Percentiles rank a stretch among this genome's conserved stretches.
Conservation (phyloP, 2,888 invertebrate genomes). For the Oegoconia quadripuncta region DNA sequence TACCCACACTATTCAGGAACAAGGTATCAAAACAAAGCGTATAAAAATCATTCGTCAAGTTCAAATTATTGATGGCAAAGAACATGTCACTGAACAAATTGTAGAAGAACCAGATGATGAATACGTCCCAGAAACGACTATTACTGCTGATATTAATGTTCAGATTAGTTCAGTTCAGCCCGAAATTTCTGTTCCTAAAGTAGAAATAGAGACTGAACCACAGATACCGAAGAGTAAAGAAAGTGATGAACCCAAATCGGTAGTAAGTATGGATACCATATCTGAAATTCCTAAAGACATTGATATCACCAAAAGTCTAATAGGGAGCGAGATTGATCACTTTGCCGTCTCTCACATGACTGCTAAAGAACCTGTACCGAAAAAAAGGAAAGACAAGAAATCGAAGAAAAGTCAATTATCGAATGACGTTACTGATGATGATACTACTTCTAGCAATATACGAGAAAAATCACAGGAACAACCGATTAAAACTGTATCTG, state of each 20-base stretch:
- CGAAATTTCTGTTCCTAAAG: slow-evolving; percentile 11
- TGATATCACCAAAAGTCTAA: slow-evolving; percentile 27
- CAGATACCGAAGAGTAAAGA: background rate
- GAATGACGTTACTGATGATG: background rate
- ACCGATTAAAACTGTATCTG: background rate
- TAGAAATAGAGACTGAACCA: background rate
- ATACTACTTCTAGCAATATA: background rate
- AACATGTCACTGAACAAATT: slow-evolving; percentile 87
- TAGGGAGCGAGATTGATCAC: slow-evolving; percentile 36
- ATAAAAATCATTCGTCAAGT: slow-evolving; percentile 84
- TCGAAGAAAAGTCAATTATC: slow-evolving; percentile 3
- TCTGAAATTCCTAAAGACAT: slow-evolving; percentile 2
- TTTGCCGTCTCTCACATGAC: slow-evolving; percentile 17
- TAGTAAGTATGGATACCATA: slow-evolving; percentile 15
- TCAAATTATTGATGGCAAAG: slow-evolving; percentile 87
- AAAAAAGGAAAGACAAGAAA: slow-evolving; percentile 14
- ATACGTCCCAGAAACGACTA: slow-evolving; percentile 42
- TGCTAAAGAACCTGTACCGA: slow-evolving; percentile 23
- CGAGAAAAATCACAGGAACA: background rate
- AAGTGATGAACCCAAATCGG: background rate
- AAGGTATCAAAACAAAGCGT: slow-evolving; percentile 51
- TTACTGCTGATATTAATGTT: slow-evolving; percentile 46
- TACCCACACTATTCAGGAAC: slow-evolving; percentile 42
- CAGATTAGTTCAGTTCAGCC: slow-evolving; percentile 33
- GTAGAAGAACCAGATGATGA: slow-evolving; percentile 85